These are phyloP conservation scores for Electrophaes corylata DNA, from an alignment of 2,888 invertebrate species.

Conservation along the genomic window DNA sequence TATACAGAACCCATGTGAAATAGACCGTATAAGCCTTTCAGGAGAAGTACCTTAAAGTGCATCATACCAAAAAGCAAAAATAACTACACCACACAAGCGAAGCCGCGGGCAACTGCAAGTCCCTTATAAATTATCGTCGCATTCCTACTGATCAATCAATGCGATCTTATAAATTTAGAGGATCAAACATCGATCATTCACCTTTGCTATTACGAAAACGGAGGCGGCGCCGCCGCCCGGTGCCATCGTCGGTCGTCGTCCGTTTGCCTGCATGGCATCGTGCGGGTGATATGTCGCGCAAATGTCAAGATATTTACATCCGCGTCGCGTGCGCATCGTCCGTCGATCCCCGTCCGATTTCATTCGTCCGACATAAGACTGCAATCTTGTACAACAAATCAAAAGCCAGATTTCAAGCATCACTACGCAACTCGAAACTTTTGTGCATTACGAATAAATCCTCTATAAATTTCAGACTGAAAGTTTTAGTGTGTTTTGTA, in stretches of 20 bases:
- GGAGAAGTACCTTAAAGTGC: too few species aligned
- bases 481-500: neutral
- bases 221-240: constrained; percentile 24
- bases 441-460: too few species aligned
- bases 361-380: constrained; percentile 50
- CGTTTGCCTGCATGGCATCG: constrained; percentile 32
- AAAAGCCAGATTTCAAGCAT: too few species aligned
- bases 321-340: constrained; percentile 55
- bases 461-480: too few species aligned
- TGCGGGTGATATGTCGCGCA: constrained; percentile 51
- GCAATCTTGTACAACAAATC: neutral
- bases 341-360: constrained; percentile 51
- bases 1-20: too few species aligned
- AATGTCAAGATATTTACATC: constrained; percentile 78
- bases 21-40: too few species aligned
- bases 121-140: constrained; percentile 16
- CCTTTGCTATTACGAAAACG: constrained; percentile 56
- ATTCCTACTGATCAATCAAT: constrained; percentile 30
- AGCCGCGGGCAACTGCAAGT: too few species aligned
- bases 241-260: too few species aligned
- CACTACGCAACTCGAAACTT: too few species aligned
- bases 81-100: too few species aligned
- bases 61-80: too few species aligned
- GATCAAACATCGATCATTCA: constrained; percentile 71
- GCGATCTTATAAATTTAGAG: constrained; percentile 44